A percentile compares a stretch with the other conserved stretches of the same genome.
Evolutionary conservation across 1,140 invertebrate genomes (phyloP).

Genomic region (Melanaphis sacchari): DNA sequence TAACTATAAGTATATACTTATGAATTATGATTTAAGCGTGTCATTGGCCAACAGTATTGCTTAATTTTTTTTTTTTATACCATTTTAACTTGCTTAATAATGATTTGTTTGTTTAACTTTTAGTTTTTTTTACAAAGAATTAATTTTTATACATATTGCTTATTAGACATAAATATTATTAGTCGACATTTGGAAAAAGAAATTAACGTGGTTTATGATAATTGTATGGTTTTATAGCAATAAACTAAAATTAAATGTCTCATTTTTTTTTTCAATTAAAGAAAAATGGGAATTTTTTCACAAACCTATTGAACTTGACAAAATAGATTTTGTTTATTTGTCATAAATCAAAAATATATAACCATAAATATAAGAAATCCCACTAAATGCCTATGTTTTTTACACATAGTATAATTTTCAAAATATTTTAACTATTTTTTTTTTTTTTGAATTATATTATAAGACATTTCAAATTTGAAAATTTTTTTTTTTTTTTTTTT

Average conservation of each 20-base stretch:
- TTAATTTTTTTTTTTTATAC: neutral
- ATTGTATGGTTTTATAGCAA: neutral
- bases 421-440: no score
- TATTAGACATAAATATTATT: neutral
- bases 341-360: no score
- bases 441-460: no score
- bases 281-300: no score
- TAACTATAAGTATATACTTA: neutral
- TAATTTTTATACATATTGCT: neutral
- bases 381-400: no score
- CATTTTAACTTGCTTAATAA: neutral
- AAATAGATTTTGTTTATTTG: no score
- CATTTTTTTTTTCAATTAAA: neutral
- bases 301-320: no score
- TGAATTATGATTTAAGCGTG: neutral
- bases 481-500: no score
- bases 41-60: neutral
- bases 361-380: no score
- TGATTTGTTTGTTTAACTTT: neutral
- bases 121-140: neutral
- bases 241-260: neutral
- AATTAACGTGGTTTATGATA: neutral
- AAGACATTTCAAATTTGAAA: no score
- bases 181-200: neutral
- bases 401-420: no score